Percentiles rank a stretch among this genome's conserved stretches.
These are phyloP conservation scores for Agriopis leucophaearia DNA, from an alignment of 2,888 invertebrate genomes.

Conservation along the genomic window DNA sequence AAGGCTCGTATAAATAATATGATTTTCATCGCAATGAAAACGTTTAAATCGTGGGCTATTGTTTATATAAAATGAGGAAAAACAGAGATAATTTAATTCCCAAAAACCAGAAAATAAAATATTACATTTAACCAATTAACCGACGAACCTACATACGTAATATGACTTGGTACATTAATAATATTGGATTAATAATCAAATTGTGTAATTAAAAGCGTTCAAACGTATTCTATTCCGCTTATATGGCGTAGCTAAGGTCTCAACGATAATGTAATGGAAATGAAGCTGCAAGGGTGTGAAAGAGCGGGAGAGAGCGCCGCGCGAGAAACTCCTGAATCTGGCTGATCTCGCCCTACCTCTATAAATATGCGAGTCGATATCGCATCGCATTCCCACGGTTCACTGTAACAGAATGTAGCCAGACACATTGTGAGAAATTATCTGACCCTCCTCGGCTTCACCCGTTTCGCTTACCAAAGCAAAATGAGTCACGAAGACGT, in stretches of 20 bases:
- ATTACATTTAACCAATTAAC: too few species aligned
- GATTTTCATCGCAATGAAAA: slow-evolving; percentile 17
- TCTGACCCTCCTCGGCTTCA: neutral
- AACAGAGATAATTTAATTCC: slow-evolving; percentile 5
- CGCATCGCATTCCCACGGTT: slow-evolving; percentile 62
- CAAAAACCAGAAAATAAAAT: slow-evolving; percentile 2
- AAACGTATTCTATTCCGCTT: slow-evolving; percentile 2
- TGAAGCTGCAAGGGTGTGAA: slow-evolving; percentile 41
- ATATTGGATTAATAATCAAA: neutral
- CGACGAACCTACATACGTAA: neutral
- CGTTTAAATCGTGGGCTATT: neutral
- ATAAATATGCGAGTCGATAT: slow-evolving; percentile 73
- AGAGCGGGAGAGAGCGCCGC: slow-evolving; percentile 28
- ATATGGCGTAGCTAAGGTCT: slow-evolving; percentile 44
- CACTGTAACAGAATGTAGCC: slow-evolving; percentile 3
- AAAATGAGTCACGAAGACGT: slow-evolving; percentile 10
- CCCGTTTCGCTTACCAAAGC: slow-evolving; percentile 1
- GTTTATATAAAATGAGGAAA: neutral
- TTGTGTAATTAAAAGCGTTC: neutral
- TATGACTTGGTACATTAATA: neutral
- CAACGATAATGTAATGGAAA: slow-evolving; percentile 45
- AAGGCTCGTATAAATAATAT: slow-evolving; percentile 30
- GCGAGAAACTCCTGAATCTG: slow-evolving; percentile 38
- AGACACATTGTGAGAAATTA: slow-evolving; percentile 9
- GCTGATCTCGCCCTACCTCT: slow-evolving; percentile 60